Evolutionary conservation across 2,888 invertebrate species (phyloP).

Genomic region (Mactromeris polynyma): DNA sequence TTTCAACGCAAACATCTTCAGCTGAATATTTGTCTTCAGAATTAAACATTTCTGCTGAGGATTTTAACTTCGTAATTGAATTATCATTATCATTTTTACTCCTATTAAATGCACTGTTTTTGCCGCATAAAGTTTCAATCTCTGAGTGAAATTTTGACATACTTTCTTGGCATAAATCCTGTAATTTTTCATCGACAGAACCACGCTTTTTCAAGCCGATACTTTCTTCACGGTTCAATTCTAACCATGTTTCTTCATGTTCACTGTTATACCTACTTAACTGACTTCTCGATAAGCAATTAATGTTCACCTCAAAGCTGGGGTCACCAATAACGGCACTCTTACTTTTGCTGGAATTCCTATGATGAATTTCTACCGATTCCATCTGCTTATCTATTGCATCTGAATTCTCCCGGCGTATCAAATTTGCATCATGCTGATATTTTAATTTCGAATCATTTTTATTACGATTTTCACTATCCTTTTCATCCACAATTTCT

Average conservation of each 20-base stretch:
- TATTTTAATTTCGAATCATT: neutral
- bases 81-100: neutral
- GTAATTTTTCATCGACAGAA: neutral
- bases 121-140: neutral
- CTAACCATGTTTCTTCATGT: constrained; percentile 3
- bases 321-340: constrained; percentile 16
- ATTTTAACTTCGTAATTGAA: neutral
- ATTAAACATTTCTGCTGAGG: neutral
- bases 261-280: constrained; percentile 15
- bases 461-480: neutral
- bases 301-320: constrained; percentile 28
- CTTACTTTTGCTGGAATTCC: neutral
- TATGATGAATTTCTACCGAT: neutral
- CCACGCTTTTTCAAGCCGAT: neutral
- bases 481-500: neutral
- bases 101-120: neutral
- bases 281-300: constrained; percentile 28
- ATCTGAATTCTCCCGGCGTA: neutral
- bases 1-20: neutral
- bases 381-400: neutral
- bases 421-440: neutral
- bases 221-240: neutral
- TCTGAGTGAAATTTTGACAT: constrained; percentile 8
- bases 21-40: neutral
- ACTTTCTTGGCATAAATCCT: constrained; percentile 11